These are phyloP conservation scores for Propsilocerus akamusi DNA, from an alignment of 1,140 invertebrate species.

Conservation along the genomic window DNA sequence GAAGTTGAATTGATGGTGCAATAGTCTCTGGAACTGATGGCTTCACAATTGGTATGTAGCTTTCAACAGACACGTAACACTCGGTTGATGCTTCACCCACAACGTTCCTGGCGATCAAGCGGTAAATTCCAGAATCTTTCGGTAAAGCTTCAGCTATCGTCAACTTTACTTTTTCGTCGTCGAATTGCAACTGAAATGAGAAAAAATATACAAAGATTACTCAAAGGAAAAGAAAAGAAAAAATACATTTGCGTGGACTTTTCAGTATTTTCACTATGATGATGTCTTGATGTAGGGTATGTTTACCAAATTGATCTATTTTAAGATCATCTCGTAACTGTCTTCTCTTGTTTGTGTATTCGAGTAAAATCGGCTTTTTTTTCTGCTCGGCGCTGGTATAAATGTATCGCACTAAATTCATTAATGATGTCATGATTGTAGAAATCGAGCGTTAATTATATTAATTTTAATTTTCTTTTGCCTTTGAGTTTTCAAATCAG, in stretches of 20 bases:
- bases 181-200: slow-evolving; percentile 33
- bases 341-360: background rate
- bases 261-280: background rate
- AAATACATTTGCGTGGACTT: background rate
- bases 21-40: slow-evolving; percentile 29
- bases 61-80: slow-evolving; percentile 50
- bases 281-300: background rate
- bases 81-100: slow-evolving; percentile 39
- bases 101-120: slow-evolving; percentile 39
- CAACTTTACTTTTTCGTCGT: slow-evolving; percentile 38
- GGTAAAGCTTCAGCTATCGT: slow-evolving; percentile 46
- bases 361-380: background rate
- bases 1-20: slow-evolving; percentile 50
- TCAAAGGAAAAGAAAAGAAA: background rate
- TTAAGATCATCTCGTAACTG: slow-evolving; percentile 3
- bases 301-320: background rate
- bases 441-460: too few relatives aligned
- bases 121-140: slow-evolving; percentile 50
- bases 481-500: too few relatives aligned
- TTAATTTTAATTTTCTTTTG: too few relatives aligned
- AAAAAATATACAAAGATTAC: slow-evolving; percentile 5
- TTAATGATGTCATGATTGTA: too few relatives aligned
- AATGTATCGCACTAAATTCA: too few relatives aligned
- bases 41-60: slow-evolving; percentile 38
- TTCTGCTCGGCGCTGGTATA: too few relatives aligned